These are phyloP conservation scores for Lanistes nyassanus DNA, from an alignment of 1,140 invertebrate genomes.

Conservation along the genomic window DNA sequence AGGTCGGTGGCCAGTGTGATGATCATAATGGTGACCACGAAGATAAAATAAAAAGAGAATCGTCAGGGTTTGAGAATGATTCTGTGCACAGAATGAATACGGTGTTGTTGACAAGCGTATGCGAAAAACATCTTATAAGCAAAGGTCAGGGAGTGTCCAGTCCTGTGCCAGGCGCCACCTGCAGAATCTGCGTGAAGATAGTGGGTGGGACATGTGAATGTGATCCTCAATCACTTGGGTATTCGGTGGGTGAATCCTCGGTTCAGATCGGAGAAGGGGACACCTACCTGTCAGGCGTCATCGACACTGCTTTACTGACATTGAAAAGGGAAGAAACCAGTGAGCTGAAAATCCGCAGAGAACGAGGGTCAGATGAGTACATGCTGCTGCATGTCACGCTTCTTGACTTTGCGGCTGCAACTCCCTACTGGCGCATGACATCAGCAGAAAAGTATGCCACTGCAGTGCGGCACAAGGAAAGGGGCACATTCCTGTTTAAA, in stretches of 20 bases:
- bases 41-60: background rate
- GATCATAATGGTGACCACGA: background rate
- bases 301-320: slow-evolving; percentile 34
- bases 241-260: background rate
- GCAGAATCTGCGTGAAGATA: background rate
- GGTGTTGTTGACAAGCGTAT: background rate
- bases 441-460: slow-evolving; percentile 42
- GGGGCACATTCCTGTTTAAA: slow-evolving; percentile 48
- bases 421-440: slow-evolving; percentile 33
- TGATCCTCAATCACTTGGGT: background rate
- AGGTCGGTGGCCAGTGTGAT: background rate
- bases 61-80: background rate
- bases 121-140: background rate
- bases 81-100: background rate
- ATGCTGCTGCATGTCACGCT: slow-evolving; percentile 30
- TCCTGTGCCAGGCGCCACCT: background rate
- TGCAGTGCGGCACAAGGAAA: slow-evolving; percentile 45
- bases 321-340: slow-evolving; percentile 41
- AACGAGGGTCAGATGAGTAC: background rate
- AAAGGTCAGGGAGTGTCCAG: slow-evolving; percentile 13
- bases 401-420: slow-evolving; percentile 35
- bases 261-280: slow-evolving; percentile 39
- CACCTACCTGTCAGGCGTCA: slow-evolving; percentile 27
- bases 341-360: slow-evolving; percentile 30
- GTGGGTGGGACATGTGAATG: background rate